Percentiles rank a stretch among this genome's conserved stretches.
These are phyloP conservation scores for Altica lythri DNA, from an alignment of 2,888 invertebrate genomes.

Conservation along the genomic window DNA sequence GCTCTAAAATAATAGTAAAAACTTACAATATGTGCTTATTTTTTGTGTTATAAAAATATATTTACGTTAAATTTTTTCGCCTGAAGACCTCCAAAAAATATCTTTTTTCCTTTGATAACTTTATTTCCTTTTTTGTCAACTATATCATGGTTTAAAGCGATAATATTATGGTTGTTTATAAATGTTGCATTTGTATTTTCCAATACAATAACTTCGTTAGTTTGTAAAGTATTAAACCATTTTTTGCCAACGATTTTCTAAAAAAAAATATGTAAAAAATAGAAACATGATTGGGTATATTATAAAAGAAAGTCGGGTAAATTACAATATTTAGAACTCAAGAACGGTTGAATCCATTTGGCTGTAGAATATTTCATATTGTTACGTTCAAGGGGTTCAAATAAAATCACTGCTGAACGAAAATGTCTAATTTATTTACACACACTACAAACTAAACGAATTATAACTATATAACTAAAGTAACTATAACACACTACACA, in stretches of 20 bases:
- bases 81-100: slow-evolving; percentile 49
- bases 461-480: too few species aligned
- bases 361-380: too few species aligned
- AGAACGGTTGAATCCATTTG: too few species aligned
- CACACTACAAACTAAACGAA: too few species aligned
- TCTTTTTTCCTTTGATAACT: slow-evolving; percentile 47
- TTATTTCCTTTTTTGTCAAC: slow-evolving; percentile 39
- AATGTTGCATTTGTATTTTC: slow-evolving; percentile 37
- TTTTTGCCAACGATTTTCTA: slow-evolving; percentile 48
- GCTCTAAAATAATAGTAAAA: slow-evolving; percentile 37
- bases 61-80: slow-evolving; percentile 44
- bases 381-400: too few species aligned
- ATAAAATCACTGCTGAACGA: too few species aligned
- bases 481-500: too few species aligned
- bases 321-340: too few species aligned
- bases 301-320: too few species aligned
- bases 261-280: slow-evolving; percentile 16
- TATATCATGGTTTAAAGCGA: slow-evolving; percentile 42
- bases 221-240: slow-evolving; percentile 40
- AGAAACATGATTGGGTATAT: neutral
- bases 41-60: neutral
- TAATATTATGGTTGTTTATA: slow-evolving; percentile 43
- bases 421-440: too few species aligned
- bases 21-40: neutral
- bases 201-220: slow-evolving; percentile 26